These are phyloP conservation scores for Ispidina lecontei DNA, from an alignment of 2,797 vertebrate species.

Conservation along the genomic window DNA sequence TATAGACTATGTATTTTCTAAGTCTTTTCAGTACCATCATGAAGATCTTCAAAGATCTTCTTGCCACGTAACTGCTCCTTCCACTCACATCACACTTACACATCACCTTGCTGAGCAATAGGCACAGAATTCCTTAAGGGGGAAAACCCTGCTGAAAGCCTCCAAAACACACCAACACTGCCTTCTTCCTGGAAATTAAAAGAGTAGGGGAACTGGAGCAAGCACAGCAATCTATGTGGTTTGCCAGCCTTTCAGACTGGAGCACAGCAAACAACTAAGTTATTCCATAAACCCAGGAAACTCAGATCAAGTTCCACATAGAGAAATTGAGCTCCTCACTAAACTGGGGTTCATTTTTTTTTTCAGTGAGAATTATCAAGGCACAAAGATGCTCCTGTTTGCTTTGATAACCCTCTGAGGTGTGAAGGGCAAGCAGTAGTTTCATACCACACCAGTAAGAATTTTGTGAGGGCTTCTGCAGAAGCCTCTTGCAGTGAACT, in stretches of 20 bases:
- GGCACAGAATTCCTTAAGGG: slow-evolving; percentile 61
- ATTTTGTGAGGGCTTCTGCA: slow-evolving; percentile 18
- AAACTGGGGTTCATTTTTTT: slow-evolving; percentile 32
- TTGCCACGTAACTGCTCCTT: slow-evolving; percentile 26
- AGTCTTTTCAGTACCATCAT: slow-evolving; percentile 44
- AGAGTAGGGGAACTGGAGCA: slow-evolving; percentile 9
- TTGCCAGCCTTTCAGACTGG: slow-evolving; percentile 34
- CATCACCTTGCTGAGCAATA: slow-evolving; percentile 44
- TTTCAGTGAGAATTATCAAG: slow-evolving; percentile 76
- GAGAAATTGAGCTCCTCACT: slow-evolving; percentile 61
- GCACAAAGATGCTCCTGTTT: slow-evolving; percentile 69
- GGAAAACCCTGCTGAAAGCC: slow-evolving; percentile 51
- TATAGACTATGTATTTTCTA: slow-evolving; percentile 59
- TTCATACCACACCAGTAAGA: slow-evolving; percentile 9
- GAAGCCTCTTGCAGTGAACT: slow-evolving; percentile 22
- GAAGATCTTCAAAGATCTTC: slow-evolving; percentile 50
- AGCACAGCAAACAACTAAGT: background rate
- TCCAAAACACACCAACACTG: slow-evolving; percentile 47
- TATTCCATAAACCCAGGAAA: slow-evolving; percentile 61
- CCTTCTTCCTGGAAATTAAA: background rate
- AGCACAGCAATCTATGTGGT: slow-evolving; percentile 18
- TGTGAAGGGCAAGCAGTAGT: slow-evolving; percentile 23
- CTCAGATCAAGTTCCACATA: slow-evolving; percentile 39
- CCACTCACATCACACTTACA: slow-evolving; percentile 48
- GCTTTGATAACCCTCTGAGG: slow-evolving; percentile 54